phyloP scores from a whole-genome alignment of 2,113 vertebrate genomes.

The Cichladusa arquata region DNA sequence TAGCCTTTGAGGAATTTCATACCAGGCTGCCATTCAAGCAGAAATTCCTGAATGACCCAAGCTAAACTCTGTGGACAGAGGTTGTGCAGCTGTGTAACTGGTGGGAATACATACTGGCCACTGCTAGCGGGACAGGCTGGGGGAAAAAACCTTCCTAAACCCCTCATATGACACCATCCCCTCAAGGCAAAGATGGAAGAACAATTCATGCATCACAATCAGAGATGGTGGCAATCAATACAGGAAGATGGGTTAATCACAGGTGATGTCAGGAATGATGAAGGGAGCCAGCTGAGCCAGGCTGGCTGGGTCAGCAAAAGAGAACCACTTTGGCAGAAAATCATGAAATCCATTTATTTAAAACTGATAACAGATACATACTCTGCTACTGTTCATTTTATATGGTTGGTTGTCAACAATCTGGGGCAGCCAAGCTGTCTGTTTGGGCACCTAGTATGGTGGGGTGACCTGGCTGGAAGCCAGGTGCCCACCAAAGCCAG shows the following conservation, averaged over 20 bases:
- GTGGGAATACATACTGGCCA: background rate
- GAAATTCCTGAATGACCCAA: background rate
- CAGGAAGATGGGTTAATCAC: background rate
- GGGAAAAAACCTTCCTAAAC: background rate
- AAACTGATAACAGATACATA: background rate
- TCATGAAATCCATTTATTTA: background rate
- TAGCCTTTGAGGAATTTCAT: background rate
- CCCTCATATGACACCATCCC: rapidly evolving
- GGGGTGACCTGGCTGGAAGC: background rate
- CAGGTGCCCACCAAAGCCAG: background rate
- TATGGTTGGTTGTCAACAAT: background rate
- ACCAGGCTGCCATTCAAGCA: background rate
- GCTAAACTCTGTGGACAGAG: background rate
- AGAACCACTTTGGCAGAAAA: background rate
- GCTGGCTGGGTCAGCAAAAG: background rate
- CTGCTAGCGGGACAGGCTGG: background rate
- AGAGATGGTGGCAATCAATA: background rate
- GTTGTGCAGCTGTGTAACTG: background rate
- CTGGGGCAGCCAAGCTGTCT: background rate
- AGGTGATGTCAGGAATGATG: background rate
- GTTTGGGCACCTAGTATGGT: background rate
- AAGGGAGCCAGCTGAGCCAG: background rate
- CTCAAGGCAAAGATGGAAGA: background rate
- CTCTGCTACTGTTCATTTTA: background rate
- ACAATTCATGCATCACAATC: background rate